A percentile compares a stretch with the other conserved stretches of the same genome.
Evolutionary conservation across 1,140 invertebrate species (phyloP).

Genomic region (Condylostylus longicornis): DNA sequence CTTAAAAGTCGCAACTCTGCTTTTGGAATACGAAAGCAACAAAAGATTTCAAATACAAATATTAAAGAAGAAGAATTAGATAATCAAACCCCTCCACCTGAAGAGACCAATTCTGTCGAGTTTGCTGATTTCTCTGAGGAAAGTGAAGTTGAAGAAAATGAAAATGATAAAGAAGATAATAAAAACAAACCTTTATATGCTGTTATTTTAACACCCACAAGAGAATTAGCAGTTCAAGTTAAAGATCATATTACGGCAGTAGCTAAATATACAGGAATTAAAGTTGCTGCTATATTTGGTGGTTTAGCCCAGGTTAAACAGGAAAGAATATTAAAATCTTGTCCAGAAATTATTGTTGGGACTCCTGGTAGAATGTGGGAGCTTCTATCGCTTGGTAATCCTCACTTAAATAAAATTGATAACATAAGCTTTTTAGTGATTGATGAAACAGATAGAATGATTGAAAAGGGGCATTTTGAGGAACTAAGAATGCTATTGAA

Average conservation of each 20-base stretch:
- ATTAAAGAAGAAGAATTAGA: conserved; percentile 19
- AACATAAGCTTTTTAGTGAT: conserved; percentile 76
- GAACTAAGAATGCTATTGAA: conserved; percentile 75
- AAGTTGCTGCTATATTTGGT: conserved; percentile 66
- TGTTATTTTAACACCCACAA: conserved; percentile 82
- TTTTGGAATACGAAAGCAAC: conserved; percentile 20
- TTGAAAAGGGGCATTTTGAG: conserved; percentile 91
- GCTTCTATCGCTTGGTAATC: conserved; percentile 61
- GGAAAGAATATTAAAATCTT: conserved; percentile 60
- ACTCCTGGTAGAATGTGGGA: conserved; percentile 95
- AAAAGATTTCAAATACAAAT: conserved; percentile 31
- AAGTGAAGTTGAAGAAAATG: conserved; percentile 28
- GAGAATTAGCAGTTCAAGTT: conserved; percentile 90
- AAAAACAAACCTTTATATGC: conserved; percentile 50
- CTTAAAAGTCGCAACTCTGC: conserved; percentile 37
- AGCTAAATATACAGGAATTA: conserved; percentile 56
- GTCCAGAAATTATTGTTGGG: conserved; percentile 87
- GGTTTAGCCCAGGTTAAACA: conserved; percentile 87
- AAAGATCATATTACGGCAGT: conserved; percentile 65
- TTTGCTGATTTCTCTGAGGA: conserved; percentile 19
- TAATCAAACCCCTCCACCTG: conserved; percentile 24
- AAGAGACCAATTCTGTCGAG: conserved; percentile 20
- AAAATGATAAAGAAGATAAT: conserved; percentile 22
- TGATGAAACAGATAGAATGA: conserved; percentile 97
- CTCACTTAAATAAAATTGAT: conserved; percentile 54